These are phyloP conservation scores for Mechanitis messenoides DNA, from an alignment of 2,888 invertebrate genomes.

Conservation along the genomic window DNA sequence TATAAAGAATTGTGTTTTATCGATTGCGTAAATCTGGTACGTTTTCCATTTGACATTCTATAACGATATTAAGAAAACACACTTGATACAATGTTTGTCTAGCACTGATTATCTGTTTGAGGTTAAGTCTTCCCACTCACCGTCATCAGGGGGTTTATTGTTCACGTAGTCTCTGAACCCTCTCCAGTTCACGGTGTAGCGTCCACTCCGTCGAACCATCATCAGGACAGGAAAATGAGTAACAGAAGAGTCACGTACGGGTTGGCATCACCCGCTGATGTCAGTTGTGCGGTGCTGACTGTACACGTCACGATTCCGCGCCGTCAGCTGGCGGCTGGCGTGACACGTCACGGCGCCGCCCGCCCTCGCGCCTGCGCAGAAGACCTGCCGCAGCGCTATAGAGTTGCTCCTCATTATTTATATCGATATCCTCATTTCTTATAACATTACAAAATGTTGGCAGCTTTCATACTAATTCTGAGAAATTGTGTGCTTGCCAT, in stretches of 20 bases:
- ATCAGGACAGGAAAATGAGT: slow-evolving; percentile 42
- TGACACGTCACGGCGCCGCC: slow-evolving; percentile 57
- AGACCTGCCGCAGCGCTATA: slow-evolving; percentile 39
- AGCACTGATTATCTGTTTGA: slow-evolving; percentile 22
- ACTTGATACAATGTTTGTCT: slow-evolving; percentile 13
- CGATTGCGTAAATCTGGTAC: slow-evolving; percentile 4
- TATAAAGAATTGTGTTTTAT: too few relatives aligned
- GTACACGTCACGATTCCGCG: slow-evolving; percentile 58
- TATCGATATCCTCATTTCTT: slow-evolving; percentile 28
- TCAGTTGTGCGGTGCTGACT: slow-evolving; percentile 50
- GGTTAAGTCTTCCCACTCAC: slow-evolving; percentile 45
- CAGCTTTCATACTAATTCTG: slow-evolving; percentile 11
- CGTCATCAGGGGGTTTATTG: slow-evolving; percentile 70
- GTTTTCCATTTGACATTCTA: slow-evolving; percentile 9
- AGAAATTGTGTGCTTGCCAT: slow-evolving; percentile 10
- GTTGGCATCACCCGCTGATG: slow-evolving; percentile 33
- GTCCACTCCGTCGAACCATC: slow-evolving; percentile 73
- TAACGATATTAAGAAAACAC: neutral
- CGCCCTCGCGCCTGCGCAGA: slow-evolving; percentile 63
- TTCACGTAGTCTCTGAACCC: slow-evolving; percentile 70
- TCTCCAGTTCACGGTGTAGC: slow-evolving; percentile 73
- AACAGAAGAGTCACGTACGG: slow-evolving; percentile 31
- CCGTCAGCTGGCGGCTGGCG: slow-evolving; percentile 61
- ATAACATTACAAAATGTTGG: slow-evolving; percentile 10
- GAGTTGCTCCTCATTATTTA: slow-evolving; percentile 25